Base-by-base conservation (phyloP, 2,888 invertebrate species). In the Epinotia demarniana region DNA sequence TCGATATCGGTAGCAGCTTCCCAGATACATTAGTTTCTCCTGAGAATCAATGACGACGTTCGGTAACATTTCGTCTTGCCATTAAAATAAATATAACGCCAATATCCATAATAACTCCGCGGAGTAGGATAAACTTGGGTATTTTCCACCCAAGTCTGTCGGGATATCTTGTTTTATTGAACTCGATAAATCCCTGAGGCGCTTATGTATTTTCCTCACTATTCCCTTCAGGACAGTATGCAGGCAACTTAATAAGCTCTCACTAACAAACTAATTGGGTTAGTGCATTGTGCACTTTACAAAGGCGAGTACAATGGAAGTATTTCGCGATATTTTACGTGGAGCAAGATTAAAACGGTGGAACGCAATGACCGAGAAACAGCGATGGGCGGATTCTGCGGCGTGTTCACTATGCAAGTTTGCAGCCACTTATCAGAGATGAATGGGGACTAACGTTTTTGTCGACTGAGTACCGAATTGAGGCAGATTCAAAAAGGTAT, bases 261-360 rank as follows among this genome's bases (percentile, higher is more conserved):
- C 53, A 53, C 68, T 60, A 60, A 49, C 70, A 60, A 76, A 77
- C 80, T 85, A 86, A 87, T 86, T 85, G 85, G 82, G 83, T 86
- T 86, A 84, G 81, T 81, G 83, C 84, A 84, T 81, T 83, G 83
- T 82, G 80, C 80, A 73, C 80, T 80, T 78, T 78, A 81, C 81
- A 83, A 83, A 78, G 78, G 79, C 78, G 76, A 77, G 75, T 78
- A 82, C 81, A 84, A 84, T 85, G 77, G 79, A 79, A 72, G 81
- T 79, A 78, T 82, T 80, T 81, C 77, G 76, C 79, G 74, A 81
- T 82, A 75, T 71, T 75, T 75, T 60, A 64, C 75, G 23, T 58
- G n/a, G 66, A 68, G 60, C 64, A 58, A 63, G 70, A 75, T 75
- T 75, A 75, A 58, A 75, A 57, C 53, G 69, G 27, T 53, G 16